Base-by-base conservation (phyloP, 2,797 vertebrate genomes). In the Gouania willdenowi region DNA sequence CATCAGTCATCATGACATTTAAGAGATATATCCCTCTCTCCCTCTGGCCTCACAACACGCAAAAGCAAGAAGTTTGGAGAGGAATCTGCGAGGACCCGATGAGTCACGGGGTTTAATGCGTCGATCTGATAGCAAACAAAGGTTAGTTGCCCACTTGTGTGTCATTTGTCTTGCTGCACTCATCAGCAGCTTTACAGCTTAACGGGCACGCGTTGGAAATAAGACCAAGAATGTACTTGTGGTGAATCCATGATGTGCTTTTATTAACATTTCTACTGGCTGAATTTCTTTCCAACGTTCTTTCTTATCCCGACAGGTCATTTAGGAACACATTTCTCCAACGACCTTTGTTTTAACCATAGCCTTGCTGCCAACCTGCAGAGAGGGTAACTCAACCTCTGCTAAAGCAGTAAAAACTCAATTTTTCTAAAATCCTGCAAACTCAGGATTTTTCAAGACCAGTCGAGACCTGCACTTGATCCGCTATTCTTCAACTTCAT, bases 1-100 rank as follows among this genome's bases (percentile, higher is more conserved):
- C 75, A 82, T 83, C 81, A 63, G 61, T 83, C 80, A 76, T 81
- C 53, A 24, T 84, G 80, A 79, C 81, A 84, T 85, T 85, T 81
- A 79, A 73, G 68, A 75, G 70, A 79, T 71, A 60, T 41, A 52
- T 58, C 58, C 60, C 57, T 42, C 25, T 1, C 41, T 49, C 65
- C 71, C 44, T 26, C 35, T 49, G 63, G 69, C 46, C 52, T n/a
- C 11, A 10, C 17, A 45, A 14, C 50, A 26, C 37, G 20, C 26
- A n/a, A n/a, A n/a, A 26, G 62, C 28, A 25, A 33, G 53, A 66
- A 51, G 48, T 65, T 69, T 47, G 41, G 25, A 41, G 29, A 37
- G 45, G 33, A 39, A 15, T 25, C 17, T 11, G 39, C 4, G 8
- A 20, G 42, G 40, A 35, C 31, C 25, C 31, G 44, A 48, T 62